A percentile compares a stretch with the other conserved stretches of the same genome.
Evolutionary conservation across 2,797 vertebrate genomes (phyloP).

Genomic region (Acanthurus lineatus): DNA sequence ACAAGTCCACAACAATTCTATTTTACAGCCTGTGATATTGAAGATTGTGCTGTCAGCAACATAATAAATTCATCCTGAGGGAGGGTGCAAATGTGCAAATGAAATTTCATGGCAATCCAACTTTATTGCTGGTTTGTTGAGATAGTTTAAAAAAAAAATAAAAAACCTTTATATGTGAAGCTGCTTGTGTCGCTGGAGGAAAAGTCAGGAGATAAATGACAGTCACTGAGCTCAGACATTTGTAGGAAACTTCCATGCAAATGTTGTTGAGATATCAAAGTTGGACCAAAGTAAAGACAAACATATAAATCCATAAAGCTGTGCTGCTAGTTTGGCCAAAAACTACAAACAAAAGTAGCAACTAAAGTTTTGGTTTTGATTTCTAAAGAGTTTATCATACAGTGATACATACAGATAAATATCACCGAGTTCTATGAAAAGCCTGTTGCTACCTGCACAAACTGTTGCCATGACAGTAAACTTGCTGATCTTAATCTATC

Average conservation of each 20-base stretch:
- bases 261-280: background rate
- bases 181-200: no score
- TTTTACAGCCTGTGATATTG: no score
- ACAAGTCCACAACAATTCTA: no score
- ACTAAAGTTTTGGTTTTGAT: background rate
- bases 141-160: no score
- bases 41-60: no score
- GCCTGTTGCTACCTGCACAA: background rate
- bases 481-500: background rate
- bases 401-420: background rate
- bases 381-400: slow-evolving; percentile 5
- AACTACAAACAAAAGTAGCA: background rate
- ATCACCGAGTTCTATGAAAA: background rate
- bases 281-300: background rate
- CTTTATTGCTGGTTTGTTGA: background rate
- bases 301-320: background rate
- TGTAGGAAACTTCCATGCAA: background rate
- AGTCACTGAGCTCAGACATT: background rate
- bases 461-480: background rate
- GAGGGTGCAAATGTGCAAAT: background rate
- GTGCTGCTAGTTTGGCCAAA: background rate
- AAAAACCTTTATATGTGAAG: no score
- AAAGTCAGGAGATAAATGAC: no score
- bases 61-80: background rate
- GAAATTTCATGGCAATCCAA: background rate